Percentiles rank a stretch among this genome's conserved stretches.
Evolutionary conservation across 2,113 vertebrate species (phyloP).

Genomic region (Sander lucioperca): DNA sequence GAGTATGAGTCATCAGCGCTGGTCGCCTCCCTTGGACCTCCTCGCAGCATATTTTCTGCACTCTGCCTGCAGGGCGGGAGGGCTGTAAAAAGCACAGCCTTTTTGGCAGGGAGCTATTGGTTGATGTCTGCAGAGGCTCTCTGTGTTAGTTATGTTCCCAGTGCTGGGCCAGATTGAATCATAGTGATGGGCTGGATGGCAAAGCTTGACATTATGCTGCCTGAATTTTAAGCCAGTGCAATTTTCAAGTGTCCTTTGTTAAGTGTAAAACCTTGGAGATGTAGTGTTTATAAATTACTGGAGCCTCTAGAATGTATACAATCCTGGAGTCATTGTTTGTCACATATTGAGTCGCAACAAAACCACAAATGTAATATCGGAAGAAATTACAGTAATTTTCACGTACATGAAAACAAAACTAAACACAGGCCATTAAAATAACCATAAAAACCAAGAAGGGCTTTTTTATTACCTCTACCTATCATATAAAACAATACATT

Average conservation of each 20-base stretch:
- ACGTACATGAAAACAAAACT: not conserved
- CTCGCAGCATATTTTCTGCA: constrained; percentile 28
- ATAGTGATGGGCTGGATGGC: constrained; percentile 57
- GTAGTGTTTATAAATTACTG: not conserved
- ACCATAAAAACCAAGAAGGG: not conserved
- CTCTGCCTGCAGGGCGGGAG: constrained; percentile 40
- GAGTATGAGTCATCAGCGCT: constrained; percentile 54
- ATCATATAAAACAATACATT: not conserved
- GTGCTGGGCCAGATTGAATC: constrained; percentile 64
- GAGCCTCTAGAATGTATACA: not conserved
- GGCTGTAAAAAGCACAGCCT: constrained; percentile 45
- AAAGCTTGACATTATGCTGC: constrained; percentile 33
- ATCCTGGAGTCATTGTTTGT: not conserved
- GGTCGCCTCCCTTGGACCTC: constrained; percentile 35
- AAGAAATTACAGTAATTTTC: not conserved
- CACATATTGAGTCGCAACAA: not conserved
- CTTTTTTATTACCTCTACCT: not conserved
- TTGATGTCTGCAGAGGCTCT: constrained; percentile 57
- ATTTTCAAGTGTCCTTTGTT: constrained; percentile 39
- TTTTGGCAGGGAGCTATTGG: constrained; percentile 39
- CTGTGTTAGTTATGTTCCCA: constrained; percentile 64
- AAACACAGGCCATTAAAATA: not conserved
- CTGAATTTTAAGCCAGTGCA: constrained; percentile 64
- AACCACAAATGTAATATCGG: constrained; percentile 1
- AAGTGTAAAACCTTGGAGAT: not conserved